Conservation (phyloP, 1,140 invertebrate species). For the Sycophaga agraensis region DNA sequence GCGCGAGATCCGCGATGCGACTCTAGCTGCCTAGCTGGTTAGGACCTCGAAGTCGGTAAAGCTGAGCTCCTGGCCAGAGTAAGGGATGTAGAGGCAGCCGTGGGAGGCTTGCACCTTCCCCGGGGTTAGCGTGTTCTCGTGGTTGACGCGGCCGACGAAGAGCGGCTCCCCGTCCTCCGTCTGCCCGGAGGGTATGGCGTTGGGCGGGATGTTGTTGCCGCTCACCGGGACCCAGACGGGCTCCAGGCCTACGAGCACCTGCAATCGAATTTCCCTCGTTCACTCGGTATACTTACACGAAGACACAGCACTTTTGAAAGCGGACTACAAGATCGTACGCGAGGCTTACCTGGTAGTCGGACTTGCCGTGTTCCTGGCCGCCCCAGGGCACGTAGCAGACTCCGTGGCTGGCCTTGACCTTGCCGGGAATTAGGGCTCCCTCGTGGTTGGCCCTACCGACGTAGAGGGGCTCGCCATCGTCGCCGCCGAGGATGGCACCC, state of each 20-base stretch:
- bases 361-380: slow-evolving; percentile 72
- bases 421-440: slow-evolving; percentile 77
- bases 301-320: background rate
- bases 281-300: background rate
- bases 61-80: slow-evolving; percentile 68
- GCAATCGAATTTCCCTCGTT: background rate
- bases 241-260: slow-evolving; percentile 66
- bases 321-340: too few relatives aligned
- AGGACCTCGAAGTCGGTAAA: slow-evolving; percentile 71
- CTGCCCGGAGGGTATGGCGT: slow-evolving; percentile 72
- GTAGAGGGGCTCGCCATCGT: slow-evolving; percentile 72
- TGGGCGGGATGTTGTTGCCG: slow-evolving; percentile 68
- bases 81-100: slow-evolving; percentile 72
- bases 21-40: slow-evolving; percentile 10
- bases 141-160: slow-evolving; percentile 68
- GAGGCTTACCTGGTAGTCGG: slow-evolving; percentile 75
- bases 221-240: slow-evolving; percentile 64
- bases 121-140: slow-evolving; percentile 67
- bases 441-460: slow-evolving; percentile 73
- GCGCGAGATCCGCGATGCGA: too few relatives aligned
- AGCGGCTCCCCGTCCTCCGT: slow-evolving; percentile 74
- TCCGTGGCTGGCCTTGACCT: slow-evolving; percentile 70
- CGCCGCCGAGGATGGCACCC: slow-evolving; percentile 71
- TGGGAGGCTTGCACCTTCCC: slow-evolving; percentile 77
- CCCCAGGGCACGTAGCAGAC: slow-evolving; percentile 78